Conservation (phyloP, 2,113 vertebrate genomes). For the Lethenteron reissneri region DNA sequence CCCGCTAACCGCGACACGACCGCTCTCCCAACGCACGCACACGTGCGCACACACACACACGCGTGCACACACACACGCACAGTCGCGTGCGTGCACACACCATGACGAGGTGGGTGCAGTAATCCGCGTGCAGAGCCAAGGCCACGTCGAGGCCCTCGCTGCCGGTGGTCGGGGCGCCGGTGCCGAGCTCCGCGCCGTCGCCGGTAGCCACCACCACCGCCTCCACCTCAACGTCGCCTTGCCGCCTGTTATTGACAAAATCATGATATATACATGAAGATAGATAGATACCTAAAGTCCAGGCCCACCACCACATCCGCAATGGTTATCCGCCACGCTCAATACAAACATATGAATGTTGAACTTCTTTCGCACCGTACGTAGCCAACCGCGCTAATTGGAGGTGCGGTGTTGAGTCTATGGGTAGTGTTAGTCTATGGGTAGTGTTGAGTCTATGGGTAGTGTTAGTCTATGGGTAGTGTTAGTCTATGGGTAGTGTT, state of each 20-base stretch:
- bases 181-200: slow-evolving; percentile 22
- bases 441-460: too few relatives aligned
- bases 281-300: background rate
- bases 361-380: background rate
- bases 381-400: background rate
- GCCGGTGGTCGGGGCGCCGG: slow-evolving; percentile 40
- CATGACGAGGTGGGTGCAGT: slow-evolving; percentile 56
- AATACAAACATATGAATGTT: background rate
- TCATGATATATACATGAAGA: too few relatives aligned
- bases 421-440: background rate
- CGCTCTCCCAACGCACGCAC: too few relatives aligned
- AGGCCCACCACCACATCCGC: background rate
- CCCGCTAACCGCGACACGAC: too few relatives aligned
- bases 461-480: too few relatives aligned
- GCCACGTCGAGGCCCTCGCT: slow-evolving; percentile 39
- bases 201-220: slow-evolving; percentile 10
- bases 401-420: background rate
- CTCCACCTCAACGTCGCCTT: too few relatives aligned
- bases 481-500: too few relatives aligned
- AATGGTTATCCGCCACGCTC: background rate
- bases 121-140: slow-evolving; percentile 48
- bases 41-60: too few relatives aligned
- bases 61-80: too few relatives aligned
- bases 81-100: slow-evolving; percentile 23
- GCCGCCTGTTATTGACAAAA: too few relatives aligned